Evolutionary conservation across 2,113 vertebrate genomes (phyloP).

Genomic region (Coracopsis vasa): DNA sequence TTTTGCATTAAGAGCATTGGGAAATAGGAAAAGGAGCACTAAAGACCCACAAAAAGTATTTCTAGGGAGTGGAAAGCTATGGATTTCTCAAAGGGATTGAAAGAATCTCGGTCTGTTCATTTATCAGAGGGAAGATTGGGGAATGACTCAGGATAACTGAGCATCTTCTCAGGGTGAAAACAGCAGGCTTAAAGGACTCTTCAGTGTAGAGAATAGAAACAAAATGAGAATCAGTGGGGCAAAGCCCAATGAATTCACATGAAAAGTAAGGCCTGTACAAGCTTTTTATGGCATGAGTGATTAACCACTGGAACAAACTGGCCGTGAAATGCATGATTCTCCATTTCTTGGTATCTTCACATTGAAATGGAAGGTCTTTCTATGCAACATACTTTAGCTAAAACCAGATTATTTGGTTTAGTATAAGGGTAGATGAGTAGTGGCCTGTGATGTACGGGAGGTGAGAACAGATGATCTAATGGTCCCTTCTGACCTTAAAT

Average conservation of each 20-base stretch:
- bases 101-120: not conserved
- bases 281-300: not conserved
- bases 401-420: not conserved
- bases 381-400: not conserved
- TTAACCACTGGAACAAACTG: not conserved
- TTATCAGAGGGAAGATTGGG: not conserved
- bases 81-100: not conserved
- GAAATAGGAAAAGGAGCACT: not conserved
- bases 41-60: not conserved
- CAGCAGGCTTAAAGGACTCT: not conserved
- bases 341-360: not conserved
- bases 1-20: not conserved
- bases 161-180: not conserved
- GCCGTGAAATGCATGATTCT: not conserved
- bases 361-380: not conserved
- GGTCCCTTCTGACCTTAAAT: not conserved
- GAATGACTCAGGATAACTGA: not conserved
- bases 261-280: not conserved
- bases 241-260: not conserved
- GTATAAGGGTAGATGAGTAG: not conserved
- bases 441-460: not conserved
- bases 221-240: not conserved
- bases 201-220: not conserved
- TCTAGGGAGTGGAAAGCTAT: not conserved
- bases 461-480: not conserved